These are phyloP conservation scores for Pseudachorutes palmiensis DNA, from an alignment of 1,140 invertebrate species.

Conservation along the genomic window DNA sequence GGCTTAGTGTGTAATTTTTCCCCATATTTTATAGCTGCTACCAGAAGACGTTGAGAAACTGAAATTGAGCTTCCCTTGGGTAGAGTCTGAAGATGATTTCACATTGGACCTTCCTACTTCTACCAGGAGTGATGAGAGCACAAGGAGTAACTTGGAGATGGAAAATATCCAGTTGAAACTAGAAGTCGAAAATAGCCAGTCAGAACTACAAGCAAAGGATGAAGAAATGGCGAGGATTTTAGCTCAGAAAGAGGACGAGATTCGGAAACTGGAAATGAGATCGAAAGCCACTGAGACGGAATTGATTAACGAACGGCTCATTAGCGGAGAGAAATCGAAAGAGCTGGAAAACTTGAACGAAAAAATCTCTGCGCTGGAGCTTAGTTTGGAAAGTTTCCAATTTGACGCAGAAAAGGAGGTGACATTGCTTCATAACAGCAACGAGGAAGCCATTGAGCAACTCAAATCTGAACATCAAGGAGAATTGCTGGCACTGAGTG, in stretches of 20 bases:
- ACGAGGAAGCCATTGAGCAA: conserved; percentile 60
- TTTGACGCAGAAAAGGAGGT: conserved; percentile 46
- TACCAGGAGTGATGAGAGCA: conserved; percentile 36
- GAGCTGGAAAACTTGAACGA: neutral
- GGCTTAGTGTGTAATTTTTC: conserved; percentile 19
- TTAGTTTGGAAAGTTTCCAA: neutral
- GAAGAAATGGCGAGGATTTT: conserved; percentile 55
- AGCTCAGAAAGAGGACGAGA: conserved; percentile 3
- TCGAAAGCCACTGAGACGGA: neutral
- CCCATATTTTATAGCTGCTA: conserved; percentile 44
- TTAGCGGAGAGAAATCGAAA: neutral
- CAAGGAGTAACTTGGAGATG: conserved; percentile 14
- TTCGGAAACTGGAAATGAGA: neutral
- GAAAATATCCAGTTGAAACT: conserved; percentile 16
- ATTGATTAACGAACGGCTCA: neutral
- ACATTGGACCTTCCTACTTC: conserved; percentile 54
- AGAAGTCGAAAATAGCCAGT: conserved; percentile 11
- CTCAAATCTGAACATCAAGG: conserved; percentile 49
- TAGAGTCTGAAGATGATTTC: conserved; percentile 48
- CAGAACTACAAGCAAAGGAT: conserved; percentile 17
- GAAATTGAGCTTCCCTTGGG: conserved; percentile 52
- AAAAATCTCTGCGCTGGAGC: neutral
- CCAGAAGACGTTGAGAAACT: conserved; percentile 60
- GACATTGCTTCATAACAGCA: conserved; percentile 48
- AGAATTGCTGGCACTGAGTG: conserved; percentile 9